phyloP scores from a whole-genome alignment of 2,888 invertebrate genomes.

The Xanthorhoe spadicearia region DNA sequence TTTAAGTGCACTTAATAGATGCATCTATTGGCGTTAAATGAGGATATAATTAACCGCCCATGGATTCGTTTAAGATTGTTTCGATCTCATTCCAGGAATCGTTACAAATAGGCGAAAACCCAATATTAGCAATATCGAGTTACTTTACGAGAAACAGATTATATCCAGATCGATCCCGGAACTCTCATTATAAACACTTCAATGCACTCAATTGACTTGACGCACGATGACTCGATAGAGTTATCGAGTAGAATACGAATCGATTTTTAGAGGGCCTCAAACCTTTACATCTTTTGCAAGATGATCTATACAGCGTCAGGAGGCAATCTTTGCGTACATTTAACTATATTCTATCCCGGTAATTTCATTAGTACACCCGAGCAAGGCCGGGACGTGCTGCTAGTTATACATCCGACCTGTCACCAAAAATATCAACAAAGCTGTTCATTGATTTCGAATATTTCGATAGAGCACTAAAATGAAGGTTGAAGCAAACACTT shows the following conservation, averaged over 20 bases:
- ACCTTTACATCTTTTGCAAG: too few species aligned
- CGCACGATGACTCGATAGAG: conserved; percentile 3
- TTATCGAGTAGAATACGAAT: not conserved
- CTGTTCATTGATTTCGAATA: conserved; percentile 25
- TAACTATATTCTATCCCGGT: too few species aligned
- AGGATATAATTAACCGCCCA: too few species aligned
- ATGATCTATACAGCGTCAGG: too few species aligned
- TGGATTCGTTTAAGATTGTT: not conserved
- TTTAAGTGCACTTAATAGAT: not conserved
- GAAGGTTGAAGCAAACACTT: conserved; percentile 21
- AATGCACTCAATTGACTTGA: conserved; percentile 13
- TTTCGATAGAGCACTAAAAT: conserved; percentile 23
- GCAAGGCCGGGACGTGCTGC: too few species aligned
- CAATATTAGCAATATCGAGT: conserved; percentile 22
- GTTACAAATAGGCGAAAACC: conserved; percentile 13
- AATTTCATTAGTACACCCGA: too few species aligned
- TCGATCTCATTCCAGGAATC: conserved; percentile 11
- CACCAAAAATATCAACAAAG: conserved; percentile 7
- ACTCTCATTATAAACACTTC: conserved; percentile 29
- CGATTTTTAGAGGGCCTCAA: not conserved
- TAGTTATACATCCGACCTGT: too few species aligned
- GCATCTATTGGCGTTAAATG: too few species aligned
- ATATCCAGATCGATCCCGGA: conserved; percentile 20
- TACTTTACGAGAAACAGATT: conserved; percentile 28
- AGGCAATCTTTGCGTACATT: too few species aligned